phyloP scores from a whole-genome alignment of 2,888 invertebrate genomes.

The Machimus atricapillus region DNA sequence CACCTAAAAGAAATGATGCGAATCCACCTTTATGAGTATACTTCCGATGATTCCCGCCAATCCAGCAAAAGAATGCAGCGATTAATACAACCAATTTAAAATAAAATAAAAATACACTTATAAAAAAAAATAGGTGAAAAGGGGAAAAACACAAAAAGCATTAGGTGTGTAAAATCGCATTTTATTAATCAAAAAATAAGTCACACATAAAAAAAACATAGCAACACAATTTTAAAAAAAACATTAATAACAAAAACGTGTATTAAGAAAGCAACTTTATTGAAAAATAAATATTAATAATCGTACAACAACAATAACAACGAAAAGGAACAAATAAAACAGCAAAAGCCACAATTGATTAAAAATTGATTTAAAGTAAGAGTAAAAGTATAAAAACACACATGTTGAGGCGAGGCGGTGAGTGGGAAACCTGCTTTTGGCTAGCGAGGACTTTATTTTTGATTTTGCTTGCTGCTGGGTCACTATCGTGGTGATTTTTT shows the following conservation, averaged over 20 bases:
- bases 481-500: neutral
- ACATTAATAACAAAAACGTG: slow-evolving; percentile 17
- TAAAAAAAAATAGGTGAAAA: neutral
- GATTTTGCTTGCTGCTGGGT: neutral
- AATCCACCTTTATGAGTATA: neutral
- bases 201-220: slow-evolving; percentile 19
- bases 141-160: slow-evolving; percentile 25
- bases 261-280: slow-evolving; percentile 29
- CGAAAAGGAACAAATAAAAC: neutral
- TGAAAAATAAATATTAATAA: slow-evolving; percentile 6
- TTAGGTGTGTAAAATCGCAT: slow-evolving; percentile 17
- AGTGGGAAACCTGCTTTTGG: neutral
- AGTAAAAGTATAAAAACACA: slow-evolving; percentile 8
- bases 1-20: neutral
- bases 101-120: neutral
- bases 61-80: neutral
- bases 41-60: neutral
- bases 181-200: slow-evolving; percentile 23
- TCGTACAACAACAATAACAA: slow-evolving; percentile 18
- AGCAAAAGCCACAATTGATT: slow-evolving; percentile 11
- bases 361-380: neutral
- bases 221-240: neutral
- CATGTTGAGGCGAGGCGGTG: slow-evolving; percentile 4
- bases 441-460: neutral
- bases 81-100: neutral